Evolutionary conservation across 2,797 vertebrate species (phyloP), one percentile per base, ranked within the genome.

Genomic region (Mormyrus proboscirostris): DNA sequence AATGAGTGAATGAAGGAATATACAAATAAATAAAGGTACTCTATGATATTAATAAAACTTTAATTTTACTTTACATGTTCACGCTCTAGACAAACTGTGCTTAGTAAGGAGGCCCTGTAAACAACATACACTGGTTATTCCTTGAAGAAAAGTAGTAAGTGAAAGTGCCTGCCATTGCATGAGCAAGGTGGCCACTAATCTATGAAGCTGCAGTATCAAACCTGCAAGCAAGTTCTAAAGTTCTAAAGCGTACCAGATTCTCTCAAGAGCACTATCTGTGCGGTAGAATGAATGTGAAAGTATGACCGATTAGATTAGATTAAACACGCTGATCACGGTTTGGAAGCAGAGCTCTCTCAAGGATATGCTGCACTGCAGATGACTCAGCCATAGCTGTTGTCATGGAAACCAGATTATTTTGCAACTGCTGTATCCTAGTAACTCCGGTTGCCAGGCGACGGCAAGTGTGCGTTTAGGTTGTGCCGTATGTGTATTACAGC

Each of bases 401-500:
- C 95, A 95, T 92, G 92, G 97, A 96, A 97, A 98, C 96, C 92
- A 89, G 92, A 91, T 95, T 97, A 94, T 96, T 95, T 96, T 96
- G 96, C 95, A 94, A 96, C 96, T 94, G 90, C 91, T 92, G 97
- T 98, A 96, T 97, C 97, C 97, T 95, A 92, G 97, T 96, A 98
- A 97, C 97, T 91, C 94, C 89, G 87, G 97, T 98, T 96, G 96
- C 97, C 90, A 95, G 96, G 96, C 94, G 95, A 95, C 94, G 25
- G 91, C 92, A 92, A 94, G 93, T 94, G 51, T 62, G 90, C 7
- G 89, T 89, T 83, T 91, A 59, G 88, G 76, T 84, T 84, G 89
- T 90, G 76, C 87, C 85, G 59, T 90, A 53, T 90, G 59, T 91
- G 83, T 91, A 59, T 89, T 87, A 47, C 57, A 89, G 29, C 51